These are phyloP conservation scores for Ennomos erosarius DNA, from an alignment of 2,888 invertebrate species.

Conservation along the genomic window DNA sequence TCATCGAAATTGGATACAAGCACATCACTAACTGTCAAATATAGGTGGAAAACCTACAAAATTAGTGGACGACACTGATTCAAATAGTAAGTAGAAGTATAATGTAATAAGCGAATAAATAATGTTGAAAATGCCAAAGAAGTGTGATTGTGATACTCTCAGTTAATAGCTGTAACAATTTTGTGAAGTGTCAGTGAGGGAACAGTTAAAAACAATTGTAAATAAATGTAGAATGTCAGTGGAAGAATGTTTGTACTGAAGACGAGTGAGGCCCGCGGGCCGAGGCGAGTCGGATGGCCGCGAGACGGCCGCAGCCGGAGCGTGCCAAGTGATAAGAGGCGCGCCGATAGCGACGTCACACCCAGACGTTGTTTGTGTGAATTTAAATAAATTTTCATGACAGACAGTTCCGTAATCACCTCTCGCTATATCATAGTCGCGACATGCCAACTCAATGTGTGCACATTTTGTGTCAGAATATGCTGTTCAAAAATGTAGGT, in stretches of 20 bases:
- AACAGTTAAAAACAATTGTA: conserved; percentile 37
- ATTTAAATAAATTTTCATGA: conserved; percentile 85
- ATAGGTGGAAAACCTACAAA: conserved; percentile 76
- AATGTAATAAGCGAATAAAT: conserved; percentile 13
- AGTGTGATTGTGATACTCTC: conserved; percentile 9
- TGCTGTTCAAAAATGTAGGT: conserved; percentile 38
- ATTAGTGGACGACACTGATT: conserved; percentile 80
- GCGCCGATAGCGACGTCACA: conserved; percentile 85
- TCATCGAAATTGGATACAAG: conserved; percentile 67
- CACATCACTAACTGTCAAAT: conserved; percentile 75
- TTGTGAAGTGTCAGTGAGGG: conserved; percentile 23
- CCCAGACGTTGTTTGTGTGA: conserved; percentile 86
- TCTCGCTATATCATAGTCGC: conserved; percentile 75
- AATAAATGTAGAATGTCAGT: conserved; percentile 53
- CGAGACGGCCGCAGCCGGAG: conserved; percentile 81
- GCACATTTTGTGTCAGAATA: conserved; percentile 47
- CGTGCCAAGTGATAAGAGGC: conserved; percentile 85
- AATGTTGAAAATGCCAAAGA: conserved; percentile 15
- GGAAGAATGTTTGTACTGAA: conserved; percentile 69
- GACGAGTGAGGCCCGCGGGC: conserved; percentile 69
- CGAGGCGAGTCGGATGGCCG: conserved; percentile 70
- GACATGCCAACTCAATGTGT: conserved; percentile 72
- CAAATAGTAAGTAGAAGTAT: conserved; percentile 78
- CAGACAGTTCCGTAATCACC: conserved; percentile 85
- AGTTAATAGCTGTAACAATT: conserved; percentile 9